These are phyloP conservation scores for Poeciliopsis infans DNA, from an alignment of 2,797 vertebrate species.

Conservation along the genomic window DNA sequence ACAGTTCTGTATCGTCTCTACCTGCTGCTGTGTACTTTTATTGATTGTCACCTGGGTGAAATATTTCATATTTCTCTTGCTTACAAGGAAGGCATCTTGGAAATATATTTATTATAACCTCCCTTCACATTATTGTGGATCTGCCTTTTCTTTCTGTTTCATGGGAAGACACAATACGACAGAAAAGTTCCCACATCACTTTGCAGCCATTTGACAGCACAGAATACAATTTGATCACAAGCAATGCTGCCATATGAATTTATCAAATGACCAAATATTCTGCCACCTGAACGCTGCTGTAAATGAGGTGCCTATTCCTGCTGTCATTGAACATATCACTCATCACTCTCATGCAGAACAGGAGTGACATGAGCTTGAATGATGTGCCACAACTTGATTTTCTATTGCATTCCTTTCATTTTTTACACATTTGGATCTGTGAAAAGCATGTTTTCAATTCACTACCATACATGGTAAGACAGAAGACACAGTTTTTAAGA, in stretches of 20 bases:
- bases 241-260: not conserved
- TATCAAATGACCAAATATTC: not conserved
- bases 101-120: not conserved
- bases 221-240: not conserved
- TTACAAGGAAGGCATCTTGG: not conserved
- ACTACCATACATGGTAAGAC: not conserved
- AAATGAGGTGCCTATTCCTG: not conserved
- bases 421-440: not conserved
- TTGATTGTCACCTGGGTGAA: not conserved
- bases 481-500: not conserved
- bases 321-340: not conserved
- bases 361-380: not conserved
- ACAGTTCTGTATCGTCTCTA: not conserved
- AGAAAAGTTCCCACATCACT: not conserved
- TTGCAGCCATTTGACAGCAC: not conserved
- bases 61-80: not conserved
- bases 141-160: not conserved
- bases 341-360: not conserved
- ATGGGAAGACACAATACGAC: not conserved
- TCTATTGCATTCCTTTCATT: not conserved
- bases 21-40: not conserved
- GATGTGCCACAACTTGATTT: not conserved
- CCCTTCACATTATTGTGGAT: not conserved
- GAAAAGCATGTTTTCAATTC: not conserved
- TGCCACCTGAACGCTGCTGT: not conserved